Conservation (phyloP, 2,797 vertebrate genomes). For the Apogon hyalosoma region DNA sequence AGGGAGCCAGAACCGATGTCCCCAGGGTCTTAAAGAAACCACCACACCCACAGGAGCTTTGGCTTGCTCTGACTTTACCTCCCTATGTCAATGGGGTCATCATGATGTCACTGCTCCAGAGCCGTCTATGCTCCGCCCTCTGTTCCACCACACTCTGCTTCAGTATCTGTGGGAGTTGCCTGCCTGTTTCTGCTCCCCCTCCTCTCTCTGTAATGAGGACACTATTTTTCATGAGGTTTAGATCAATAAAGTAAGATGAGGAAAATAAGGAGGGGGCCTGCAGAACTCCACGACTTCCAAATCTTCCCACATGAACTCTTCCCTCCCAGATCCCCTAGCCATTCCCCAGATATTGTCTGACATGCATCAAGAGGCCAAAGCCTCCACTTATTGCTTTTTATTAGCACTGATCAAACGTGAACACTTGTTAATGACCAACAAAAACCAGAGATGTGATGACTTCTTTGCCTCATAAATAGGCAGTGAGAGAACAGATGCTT, state of each 20-base stretch:
- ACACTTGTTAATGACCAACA: conserved; percentile 69
- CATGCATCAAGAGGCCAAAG: conserved; percentile 54
- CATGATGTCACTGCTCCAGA: conserved; percentile 46
- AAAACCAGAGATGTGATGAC: conserved; percentile 57
- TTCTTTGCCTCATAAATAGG: conserved; percentile 46
- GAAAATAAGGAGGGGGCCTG: conserved; percentile 36
- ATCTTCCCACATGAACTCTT: conserved; percentile 71
- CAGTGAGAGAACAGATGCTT: conserved; percentile 61
- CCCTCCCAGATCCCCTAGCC: conserved; percentile 47
- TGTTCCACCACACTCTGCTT: conserved; percentile 15
- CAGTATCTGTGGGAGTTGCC: conserved; percentile 38
- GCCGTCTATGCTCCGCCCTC: conserved; percentile 10
- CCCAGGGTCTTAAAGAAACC: conserved; percentile 44
- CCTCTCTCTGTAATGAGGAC: conserved; percentile 26
- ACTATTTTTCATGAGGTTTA: conserved; percentile 58
- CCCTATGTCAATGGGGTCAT: conserved; percentile 50
- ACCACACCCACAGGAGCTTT: conserved; percentile 67
- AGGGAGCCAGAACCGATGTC: conserved; percentile 54
- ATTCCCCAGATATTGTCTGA: conserved; percentile 61
- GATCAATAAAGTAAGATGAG: conserved; percentile 64
- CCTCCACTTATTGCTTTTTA: conserved; percentile 62
- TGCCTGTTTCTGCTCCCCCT: neutral
- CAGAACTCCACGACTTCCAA: conserved; percentile 36
- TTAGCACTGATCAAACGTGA: conserved; percentile 72
- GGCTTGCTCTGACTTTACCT: conserved; percentile 50